phyloP scores from a whole-genome alignment of 2,113 vertebrate species.

The Pseudolaguvia tuberculata region DNA sequence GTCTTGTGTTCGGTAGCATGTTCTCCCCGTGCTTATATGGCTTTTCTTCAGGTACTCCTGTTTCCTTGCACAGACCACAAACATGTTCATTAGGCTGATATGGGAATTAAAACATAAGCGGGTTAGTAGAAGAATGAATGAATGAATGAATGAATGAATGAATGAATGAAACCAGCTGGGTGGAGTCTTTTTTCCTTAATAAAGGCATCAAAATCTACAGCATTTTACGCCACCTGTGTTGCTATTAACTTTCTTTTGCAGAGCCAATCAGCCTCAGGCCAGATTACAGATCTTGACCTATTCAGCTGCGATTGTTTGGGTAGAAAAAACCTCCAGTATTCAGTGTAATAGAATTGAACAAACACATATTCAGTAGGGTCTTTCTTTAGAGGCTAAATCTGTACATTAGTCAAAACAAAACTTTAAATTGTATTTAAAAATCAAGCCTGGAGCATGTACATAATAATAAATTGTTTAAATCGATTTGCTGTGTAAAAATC shows the following conservation, averaged over 20 bases:
- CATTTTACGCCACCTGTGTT: not conserved
- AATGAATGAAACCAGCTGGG: too few species aligned
- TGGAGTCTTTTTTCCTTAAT: not conserved
- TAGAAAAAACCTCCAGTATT: not conserved
- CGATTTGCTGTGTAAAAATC: not conserved
- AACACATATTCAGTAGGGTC: not conserved
- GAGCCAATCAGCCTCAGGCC: not conserved
- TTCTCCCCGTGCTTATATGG: too few species aligned
- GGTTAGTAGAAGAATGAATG: too few species aligned
- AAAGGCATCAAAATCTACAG: not conserved
- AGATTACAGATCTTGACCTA: not conserved
- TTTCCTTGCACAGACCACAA: too few species aligned
- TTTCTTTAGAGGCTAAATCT: not conserved
- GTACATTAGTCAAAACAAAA: not conserved
- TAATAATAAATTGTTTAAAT: not conserved
- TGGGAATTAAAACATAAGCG: too few species aligned
- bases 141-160: too few species aligned
- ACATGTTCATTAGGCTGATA: too few species aligned
- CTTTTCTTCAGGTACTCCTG: too few species aligned
- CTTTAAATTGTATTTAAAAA: not conserved
- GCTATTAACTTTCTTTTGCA: not conserved
- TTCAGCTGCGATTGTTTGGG: not conserved
- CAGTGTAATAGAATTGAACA: not conserved
- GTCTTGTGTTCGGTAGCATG: too few species aligned
- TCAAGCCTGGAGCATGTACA: not conserved